Base-by-base conservation (phyloP, 2,113 vertebrate genomes). In the Nesoenas mayeri region DNA sequence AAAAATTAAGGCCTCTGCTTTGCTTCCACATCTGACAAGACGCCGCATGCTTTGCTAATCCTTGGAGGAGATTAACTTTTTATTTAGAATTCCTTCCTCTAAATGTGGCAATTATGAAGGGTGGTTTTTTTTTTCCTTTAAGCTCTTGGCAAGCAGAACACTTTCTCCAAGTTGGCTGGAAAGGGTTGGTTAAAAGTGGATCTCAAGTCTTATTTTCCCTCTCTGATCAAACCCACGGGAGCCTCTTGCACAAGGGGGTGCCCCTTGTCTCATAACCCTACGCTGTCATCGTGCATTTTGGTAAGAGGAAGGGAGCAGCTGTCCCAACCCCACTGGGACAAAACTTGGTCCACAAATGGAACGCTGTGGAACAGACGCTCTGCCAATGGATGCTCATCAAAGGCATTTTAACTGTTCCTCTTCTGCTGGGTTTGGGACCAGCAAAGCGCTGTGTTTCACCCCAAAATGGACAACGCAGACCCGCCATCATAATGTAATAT, bases 31-130 rank as follows among this genome's bases (percentile, higher is more conserved):
- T 96, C 96, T 82, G 98, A 98, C 98, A 98, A 98, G 98, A 98
- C 94, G 67, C 97, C 97, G 97, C 98, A 98, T 83, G 98, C 97
- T 98, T 94, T 74, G 97, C 96, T 98, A 98, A 98, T 98, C 97
- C 98, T 97, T 71, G 91, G 85, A 89, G 93, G 93, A 98, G 98
- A 99, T 98, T 98, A 98, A 95, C 98, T 98, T 97, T 97, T 98
- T 97, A 97, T 98, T 98, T 98, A 95, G 98, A 98, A 99, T 98
- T 98, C 98, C 98, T 98, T 98, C 93, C 96, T 91, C 94, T 97
- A 97, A 98, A 96, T 98, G 97, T 96, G 97, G 98, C 98, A 98
- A 96, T 98, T 95, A 98, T 56, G 28, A 85, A 51, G 74, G 79
- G 25, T 9, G 10, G 1, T 38, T 32, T 8, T 12, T 71, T 70